A percentile compares a stretch with the other conserved stretches of the same genome.
These are phyloP conservation scores for Piscicola geometra DNA, from an alignment of 2,888 invertebrate genomes.

Conservation along the genomic window DNA sequence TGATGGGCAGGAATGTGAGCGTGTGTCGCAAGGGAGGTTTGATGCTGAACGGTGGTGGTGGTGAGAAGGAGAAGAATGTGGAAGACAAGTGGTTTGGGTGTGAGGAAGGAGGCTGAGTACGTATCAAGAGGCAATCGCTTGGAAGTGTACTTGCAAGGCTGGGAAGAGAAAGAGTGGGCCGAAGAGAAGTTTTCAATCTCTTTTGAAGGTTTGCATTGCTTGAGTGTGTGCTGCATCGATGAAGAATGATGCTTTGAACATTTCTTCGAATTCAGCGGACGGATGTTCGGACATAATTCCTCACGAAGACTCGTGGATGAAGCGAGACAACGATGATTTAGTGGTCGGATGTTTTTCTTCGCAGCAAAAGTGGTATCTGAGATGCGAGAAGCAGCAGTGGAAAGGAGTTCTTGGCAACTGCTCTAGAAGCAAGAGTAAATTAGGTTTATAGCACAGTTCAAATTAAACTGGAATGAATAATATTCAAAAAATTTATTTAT, in stretches of 20 bases:
- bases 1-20: not conserved
- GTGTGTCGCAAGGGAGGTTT: not conserved
- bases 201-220: not conserved
- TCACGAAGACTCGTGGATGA: conserved; percentile 37
- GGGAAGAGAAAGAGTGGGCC: not conserved
- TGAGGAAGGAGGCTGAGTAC: too few species aligned
- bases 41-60: not conserved
- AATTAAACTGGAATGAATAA: not conserved
- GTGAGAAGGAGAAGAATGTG: not conserved
- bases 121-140: not conserved
- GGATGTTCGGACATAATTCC: conserved; percentile 39
- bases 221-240: too few species aligned
- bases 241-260: not conserved
- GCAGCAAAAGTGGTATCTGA: conserved; percentile 39
- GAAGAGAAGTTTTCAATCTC: conserved; percentile 5
- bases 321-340: conserved; percentile 36
- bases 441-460: not conserved
- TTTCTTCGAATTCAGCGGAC: not conserved
- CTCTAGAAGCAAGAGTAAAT: conserved; percentile 6
- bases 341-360: conserved; percentile 38
- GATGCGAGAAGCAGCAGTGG: conserved; percentile 36
- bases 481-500: not conserved
- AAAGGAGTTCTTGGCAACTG: conserved; percentile 40
- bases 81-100: too few species aligned
- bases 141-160: conserved; percentile 5